A percentile compares a stretch with the other conserved stretches of the same genome.
These are phyloP conservation scores for Himalopsyche japonica DNA, from an alignment of 2,888 invertebrate species.

Conservation along the genomic window DNA sequence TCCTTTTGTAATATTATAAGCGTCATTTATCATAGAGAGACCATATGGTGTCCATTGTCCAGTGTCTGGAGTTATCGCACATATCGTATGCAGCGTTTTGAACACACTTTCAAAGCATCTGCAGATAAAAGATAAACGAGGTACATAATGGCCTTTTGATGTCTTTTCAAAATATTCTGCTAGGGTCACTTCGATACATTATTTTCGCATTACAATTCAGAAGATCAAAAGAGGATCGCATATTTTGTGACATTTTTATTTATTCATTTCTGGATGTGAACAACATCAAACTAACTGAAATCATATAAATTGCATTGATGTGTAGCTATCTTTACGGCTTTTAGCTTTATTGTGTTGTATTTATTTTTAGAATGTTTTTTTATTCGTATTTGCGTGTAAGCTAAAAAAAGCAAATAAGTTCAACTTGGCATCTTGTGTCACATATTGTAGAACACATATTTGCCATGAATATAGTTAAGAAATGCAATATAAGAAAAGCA, in stretches of 20 bases:
- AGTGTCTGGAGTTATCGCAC: neutral
- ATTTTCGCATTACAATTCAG: neutral
- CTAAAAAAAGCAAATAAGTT: too few relatives aligned
- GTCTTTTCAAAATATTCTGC: neutral
- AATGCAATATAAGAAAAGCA: too few relatives aligned
- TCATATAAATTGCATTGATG: too few relatives aligned
- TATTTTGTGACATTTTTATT: neutral
- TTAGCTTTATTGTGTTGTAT: too few relatives aligned
- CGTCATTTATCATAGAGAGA: neutral
- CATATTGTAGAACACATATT: too few relatives aligned
- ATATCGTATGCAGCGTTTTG: neutral
- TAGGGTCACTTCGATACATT: neutral
- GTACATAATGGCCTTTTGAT: neutral
- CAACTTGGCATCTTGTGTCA: too few relatives aligned
- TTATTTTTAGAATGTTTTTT: too few relatives aligned
- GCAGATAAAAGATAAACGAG: neutral
- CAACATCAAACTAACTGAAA: neutral
- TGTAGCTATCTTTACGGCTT: too few relatives aligned
- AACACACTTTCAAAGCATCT: neutral
- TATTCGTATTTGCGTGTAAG: too few relatives aligned
- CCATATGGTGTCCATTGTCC: neutral
- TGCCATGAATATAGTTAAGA: too few relatives aligned
- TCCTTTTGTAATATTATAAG: neutral
- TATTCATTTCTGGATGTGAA: neutral
- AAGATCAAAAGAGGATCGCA: neutral